These are phyloP conservation scores for Xiphophorus birchmanni DNA, from an alignment of 2,797 vertebrate species.

Conservation along the genomic window DNA sequence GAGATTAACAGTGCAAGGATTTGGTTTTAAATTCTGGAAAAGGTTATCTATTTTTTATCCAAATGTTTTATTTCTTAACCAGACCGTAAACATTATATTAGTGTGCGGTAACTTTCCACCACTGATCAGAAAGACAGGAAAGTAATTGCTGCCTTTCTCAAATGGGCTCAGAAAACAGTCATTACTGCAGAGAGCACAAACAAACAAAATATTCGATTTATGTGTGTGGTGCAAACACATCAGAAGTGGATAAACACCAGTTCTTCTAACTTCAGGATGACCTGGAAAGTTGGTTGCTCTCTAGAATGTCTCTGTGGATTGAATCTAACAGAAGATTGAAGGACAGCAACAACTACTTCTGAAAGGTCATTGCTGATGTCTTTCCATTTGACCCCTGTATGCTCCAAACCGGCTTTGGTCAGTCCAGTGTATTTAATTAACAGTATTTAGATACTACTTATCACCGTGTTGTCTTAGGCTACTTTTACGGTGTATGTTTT, in stretches of 20 bases:
- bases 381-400: neutral
- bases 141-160: neutral
- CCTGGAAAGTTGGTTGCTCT: neutral
- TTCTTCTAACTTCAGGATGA: neutral
- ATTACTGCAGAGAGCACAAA: neutral
- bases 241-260: neutral
- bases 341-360: neutral
- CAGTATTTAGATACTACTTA: neutral
- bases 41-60: neutral
- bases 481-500: too few relatives aligned
- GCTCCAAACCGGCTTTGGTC: neutral
- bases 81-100: neutral
- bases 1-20: neutral
- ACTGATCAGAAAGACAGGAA: neutral
- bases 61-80: neutral
- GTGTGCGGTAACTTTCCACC: neutral
- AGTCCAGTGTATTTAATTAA: neutral
- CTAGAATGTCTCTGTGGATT: neutral
- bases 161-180: neutral
- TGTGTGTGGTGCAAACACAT: neutral
- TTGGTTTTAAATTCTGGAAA: neutral
- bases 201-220: neutral
- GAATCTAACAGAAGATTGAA: neutral
- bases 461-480: neutral
- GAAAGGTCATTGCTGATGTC: neutral